Base-by-base conservation (phyloP, 2,888 invertebrate species). In the Hesperia comma region DNA sequence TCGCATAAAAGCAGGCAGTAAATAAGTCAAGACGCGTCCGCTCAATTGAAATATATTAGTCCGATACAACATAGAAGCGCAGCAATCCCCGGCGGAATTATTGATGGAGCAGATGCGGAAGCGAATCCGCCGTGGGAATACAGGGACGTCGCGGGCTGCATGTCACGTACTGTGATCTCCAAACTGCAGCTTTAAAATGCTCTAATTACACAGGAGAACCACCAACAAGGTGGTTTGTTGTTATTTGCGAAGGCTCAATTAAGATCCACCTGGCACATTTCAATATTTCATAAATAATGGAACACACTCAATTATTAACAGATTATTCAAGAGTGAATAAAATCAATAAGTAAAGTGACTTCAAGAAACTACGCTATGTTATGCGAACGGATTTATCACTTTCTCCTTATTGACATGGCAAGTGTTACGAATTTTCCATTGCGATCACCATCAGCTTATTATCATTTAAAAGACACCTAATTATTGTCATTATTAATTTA, bases 1-100 rank as follows among this genome's bases (percentile, higher is more conserved):
- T n/a, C 43, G 12, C 17, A 17, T 19, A 40, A 14, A 40, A 61
- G 53, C 61, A 53, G 2, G 17, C 54, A 14, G 32, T 54, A 54
- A 26, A 62, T 55, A 62, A 55, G 62, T 43, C 62, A 55, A 15
- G 55, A 43, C 21, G 43, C 54, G 54, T 17, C 43, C 32, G 43
- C 32, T 43, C 62, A 62, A 62, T 62, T 55, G 55, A 46, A 63
- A 63, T 63, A 55, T 63, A 63, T 63, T 56, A 46, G 63, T 63
- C 40, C 46, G 49, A 56, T 32, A 63, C 40, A 40, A 17, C 49
- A 49, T 57, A 57, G 57, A 14, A 37, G 55, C 57, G 40, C 6
- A 57, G 40, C 21, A 40, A 26, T 63, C 57, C 57, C 57, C 37
- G n/a, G 46, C 40, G 51, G 58, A 63, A 58, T 64, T 64, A 64